Percentiles rank a stretch among this genome's conserved stretches.
These are phyloP conservation scores for Tribolium freemani DNA, from an alignment of 2,888 invertebrate species.

Conservation along the genomic window DNA sequence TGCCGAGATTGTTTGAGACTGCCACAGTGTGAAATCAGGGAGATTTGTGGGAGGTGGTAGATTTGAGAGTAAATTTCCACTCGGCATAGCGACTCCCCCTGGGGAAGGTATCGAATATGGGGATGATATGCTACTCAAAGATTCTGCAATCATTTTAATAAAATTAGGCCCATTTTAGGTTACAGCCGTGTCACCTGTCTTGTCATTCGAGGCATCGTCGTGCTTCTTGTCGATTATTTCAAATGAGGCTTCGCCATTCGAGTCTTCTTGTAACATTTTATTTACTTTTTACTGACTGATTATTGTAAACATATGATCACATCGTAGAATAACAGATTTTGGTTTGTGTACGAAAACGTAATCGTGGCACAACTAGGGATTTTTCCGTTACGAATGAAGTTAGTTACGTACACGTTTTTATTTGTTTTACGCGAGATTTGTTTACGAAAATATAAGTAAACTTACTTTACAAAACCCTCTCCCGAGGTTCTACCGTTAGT, in stretches of 20 bases:
- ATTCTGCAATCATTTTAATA: conserved; percentile 40
- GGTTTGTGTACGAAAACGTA: conserved; percentile 14
- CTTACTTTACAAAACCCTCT: neutral
- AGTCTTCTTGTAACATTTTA: conserved; percentile 64
- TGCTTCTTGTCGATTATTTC: conserved; percentile 67
- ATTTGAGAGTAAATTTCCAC: conserved; percentile 76
- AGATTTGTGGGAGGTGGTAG: conserved; percentile 79
- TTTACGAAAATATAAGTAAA: neutral
- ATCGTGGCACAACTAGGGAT: conserved; percentile 40
- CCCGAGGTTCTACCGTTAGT: neutral
- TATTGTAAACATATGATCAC: conserved; percentile 41
- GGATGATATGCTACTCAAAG: conserved; percentile 47
- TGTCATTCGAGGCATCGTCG: conserved; percentile 55
- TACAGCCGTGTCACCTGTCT: conserved; percentile 52
- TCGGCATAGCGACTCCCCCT: conserved; percentile 63
- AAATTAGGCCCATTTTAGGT: neutral
- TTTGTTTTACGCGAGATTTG: neutral
- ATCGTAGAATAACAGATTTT: neutral
- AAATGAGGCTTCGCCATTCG: conserved; percentile 67
- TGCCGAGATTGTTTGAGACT: conserved; percentile 43
- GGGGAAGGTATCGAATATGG: conserved; percentile 65
- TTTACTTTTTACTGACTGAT: conserved; percentile 7
- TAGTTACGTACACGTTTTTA: neutral
- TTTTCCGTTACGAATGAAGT: neutral
- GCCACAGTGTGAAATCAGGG: conserved; percentile 75